Evolutionary conservation across 1,140 invertebrate genomes (phyloP), one percentile per base, ranked within the genome.

Genomic region (Drosophila mojavensis): DNA sequence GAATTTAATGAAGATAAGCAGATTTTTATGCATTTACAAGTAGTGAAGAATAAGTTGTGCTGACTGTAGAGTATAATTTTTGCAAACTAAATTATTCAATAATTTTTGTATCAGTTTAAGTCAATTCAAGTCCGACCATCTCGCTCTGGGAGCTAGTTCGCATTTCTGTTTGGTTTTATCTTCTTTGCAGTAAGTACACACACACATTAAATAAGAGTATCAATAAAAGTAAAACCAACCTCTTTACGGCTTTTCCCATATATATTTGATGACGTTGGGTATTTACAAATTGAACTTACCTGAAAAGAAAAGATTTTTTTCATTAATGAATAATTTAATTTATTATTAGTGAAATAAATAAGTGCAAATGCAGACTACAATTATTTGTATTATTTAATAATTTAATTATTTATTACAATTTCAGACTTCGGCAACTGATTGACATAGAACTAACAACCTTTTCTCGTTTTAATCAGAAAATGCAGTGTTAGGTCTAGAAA

Each of bases 201-300:
- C 17, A 0, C 3, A 45, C 1, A n/a, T 13, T 7, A 17, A 4
- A 17, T 9, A 47, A 45, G 6, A 45, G 17, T 47, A 20, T 47
- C 36, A 11, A 11, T 39, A 11, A 39, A 47, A 4, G 15, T 47
- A 17, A 13, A 47, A 47, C 13, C 3, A 47, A 47, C 43, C 43
- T 47, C 15, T 3, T 9, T 39, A 47, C 5, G 41, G 4, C 6
- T 13, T 39, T 39, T 39, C 36, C 13, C 36, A 4, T 13, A 39
- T 2, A 39, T 43, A 43, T 15, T 1, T 43, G 11, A 43, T 33
- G 7, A 2, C 7, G 7, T 43, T 43, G 5, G 10, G 24, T 2
- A 13, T 50, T 50, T 5, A 26, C 33, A 36, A 17, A 30, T 3
- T 26, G 28, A 39, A 84, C 81, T 83, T 47, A 83, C 81, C 81